Base-by-base conservation (phyloP, 2,888 invertebrate species). In the Erebia epiphron region DNA sequence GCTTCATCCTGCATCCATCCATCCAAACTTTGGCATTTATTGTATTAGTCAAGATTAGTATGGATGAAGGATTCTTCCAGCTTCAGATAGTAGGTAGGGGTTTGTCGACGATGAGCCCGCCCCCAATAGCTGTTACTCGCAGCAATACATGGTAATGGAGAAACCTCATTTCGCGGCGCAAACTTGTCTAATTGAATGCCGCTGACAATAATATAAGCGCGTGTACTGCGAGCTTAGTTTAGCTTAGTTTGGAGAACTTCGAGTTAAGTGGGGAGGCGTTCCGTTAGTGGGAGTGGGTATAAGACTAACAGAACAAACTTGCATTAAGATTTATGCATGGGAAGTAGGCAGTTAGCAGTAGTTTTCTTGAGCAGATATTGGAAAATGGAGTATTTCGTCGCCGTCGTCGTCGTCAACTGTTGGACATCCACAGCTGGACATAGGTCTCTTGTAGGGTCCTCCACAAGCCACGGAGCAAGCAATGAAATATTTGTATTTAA, bases 131-230 rank as follows among this genome's bases (percentile, higher is more conserved):
- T 52, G 16, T 62, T 54, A 46, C 21, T 18, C 56, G 66, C 50
- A 54, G 64, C 68, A 68, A 68, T 65, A 49, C 68, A 68, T 64
- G 52, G 63, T 71, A 71, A 71, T 61, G 68, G 68, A 61, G 68
- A 61, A 71, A 68, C 60, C 71, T 68, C 68, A 68, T 71, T 68
- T 66, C 46, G 65, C 26, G 54, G 46, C 46, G 66, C 57, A 64
- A 68, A 71, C 68, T 71, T 46, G 68, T 58, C 58, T 68, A 68
- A 64, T 71, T 71, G 64, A 64, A 64, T 68, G 52, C 50, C 61
- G 67, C 21, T 68, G 71, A 60, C 67, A 67, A 67, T 60, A 67
- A 67, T 60, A 67, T 49, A 50, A 58, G 58, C 58, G 64, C 54
- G 66, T 66, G 58, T 35, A 49, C 35, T 50, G 49, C 16, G 67